Base-by-base conservation (phyloP, 2,113 vertebrate species). In the Syngnathus typhle region DNA sequence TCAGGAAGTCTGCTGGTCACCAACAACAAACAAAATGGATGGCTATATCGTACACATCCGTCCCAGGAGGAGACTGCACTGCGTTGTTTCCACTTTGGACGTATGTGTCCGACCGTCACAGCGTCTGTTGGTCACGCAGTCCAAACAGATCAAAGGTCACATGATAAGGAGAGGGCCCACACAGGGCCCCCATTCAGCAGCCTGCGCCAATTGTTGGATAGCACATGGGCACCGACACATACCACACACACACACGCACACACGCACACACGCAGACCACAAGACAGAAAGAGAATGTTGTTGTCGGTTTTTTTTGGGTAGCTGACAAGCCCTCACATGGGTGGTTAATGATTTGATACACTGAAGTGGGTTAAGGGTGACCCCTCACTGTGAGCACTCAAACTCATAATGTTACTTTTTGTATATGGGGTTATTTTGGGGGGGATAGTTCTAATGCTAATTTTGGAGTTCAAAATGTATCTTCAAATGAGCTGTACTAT, bases 111-210 rank as follows among this genome's bases (percentile, higher is more conserved):
- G 61, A 65, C 55, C 67, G 43, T 71, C 55, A 37, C 71, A 61
- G 72, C 66, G 74, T 69, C 65, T 74, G 72, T 66, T 68, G 83
- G 85, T 88, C 87, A 88, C 73, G 82, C 81, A 87, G 89, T 87
- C 88, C 83, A 88, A 89, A 90, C 84, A 87, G 85, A 87, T 87
- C 87, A 88, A 90, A 90, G 88, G 85, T 85, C 87, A 85, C 76
- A 75, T 60, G 89, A 89, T 89, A 88, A 89, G 88, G 64, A 85
- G 68, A 70, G 75, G 75, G 67, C 11, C 69, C 85, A 87, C 84
- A 88, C 82, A 82, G 82, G 71, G 55, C 78, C 71, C 66, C 77
- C 74, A 85, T 87, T 88, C 85, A 89, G 49, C 62, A 46, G 65
- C 67, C 65, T 4, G 27, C 66, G 65, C 82, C 75, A 70, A 41